phyloP scores from a whole-genome alignment of 2,113 vertebrate species.

The Petroica traversi region DNA sequence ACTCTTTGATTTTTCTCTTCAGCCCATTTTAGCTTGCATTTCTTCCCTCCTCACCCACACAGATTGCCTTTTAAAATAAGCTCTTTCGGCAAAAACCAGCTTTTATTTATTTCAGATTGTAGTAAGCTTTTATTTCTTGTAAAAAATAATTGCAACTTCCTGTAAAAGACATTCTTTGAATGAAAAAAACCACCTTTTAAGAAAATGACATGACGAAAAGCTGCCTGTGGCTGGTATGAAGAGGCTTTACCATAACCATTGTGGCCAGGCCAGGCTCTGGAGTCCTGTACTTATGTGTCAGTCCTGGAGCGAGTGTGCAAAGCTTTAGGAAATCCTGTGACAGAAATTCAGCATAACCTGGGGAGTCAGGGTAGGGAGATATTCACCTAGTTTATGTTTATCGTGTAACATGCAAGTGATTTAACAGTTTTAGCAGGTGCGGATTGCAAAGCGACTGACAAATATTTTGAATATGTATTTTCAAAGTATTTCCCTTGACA shows the following conservation, averaged over 20 bases:
- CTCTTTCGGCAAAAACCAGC: neutral
- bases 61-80: neutral
- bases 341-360: neutral
- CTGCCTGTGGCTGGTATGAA: neutral
- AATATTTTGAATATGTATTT: neutral
- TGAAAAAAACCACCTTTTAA: neutral
- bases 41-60: neutral
- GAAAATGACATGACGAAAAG: neutral
- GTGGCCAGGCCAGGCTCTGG: neutral
- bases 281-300: fast-evolving
- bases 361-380: neutral
- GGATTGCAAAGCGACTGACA: neutral
- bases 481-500: conserved; percentile 20
- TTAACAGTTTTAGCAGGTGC: neutral
- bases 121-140: neutral
- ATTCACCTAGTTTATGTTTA: neutral
- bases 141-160: neutral
- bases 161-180: neutral
- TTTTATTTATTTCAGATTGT: conserved; percentile 1
- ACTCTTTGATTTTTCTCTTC: conserved; percentile 31
- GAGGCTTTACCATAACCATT: neutral
- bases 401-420: neutral
- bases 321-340: neutral
- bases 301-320: neutral
- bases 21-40: neutral